Evolutionary conservation across 1,140 invertebrate genomes (phyloP).

Genomic region (Camponotus floridanus): DNA sequence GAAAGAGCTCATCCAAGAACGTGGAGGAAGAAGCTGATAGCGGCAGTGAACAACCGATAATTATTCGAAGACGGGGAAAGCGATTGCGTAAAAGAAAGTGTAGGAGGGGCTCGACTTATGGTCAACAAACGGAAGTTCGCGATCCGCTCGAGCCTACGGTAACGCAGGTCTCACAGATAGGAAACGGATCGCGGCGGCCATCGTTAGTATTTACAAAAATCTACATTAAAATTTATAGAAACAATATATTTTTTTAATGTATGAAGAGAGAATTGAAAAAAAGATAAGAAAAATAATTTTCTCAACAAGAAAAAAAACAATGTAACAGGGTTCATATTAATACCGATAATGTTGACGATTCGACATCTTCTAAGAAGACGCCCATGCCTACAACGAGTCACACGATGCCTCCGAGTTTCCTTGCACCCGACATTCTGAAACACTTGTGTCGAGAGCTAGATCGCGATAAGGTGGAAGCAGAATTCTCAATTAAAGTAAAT

Average conservation of each 20-base stretch:
- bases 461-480: conserved; percentile 89
- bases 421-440: conserved; percentile 89
- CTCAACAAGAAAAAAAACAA: neutral
- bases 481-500: conserved; percentile 89
- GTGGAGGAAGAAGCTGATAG: conserved; percentile 68
- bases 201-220: conserved; percentile 76
- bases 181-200: conserved; percentile 74
- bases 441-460: conserved; percentile 89
- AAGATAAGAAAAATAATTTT: neutral
- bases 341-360: conserved; percentile 19
- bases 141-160: conserved; percentile 82
- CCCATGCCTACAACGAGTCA: conserved; percentile 60
- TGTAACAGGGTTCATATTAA: conserved; percentile 53
- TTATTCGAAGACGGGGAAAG: conserved; percentile 80
- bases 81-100: conserved; percentile 81
- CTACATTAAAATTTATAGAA: neutral
- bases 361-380: conserved; percentile 69
- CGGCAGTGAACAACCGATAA: conserved; percentile 71
- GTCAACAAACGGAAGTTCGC: conserved; percentile 83
- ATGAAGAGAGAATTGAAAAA: neutral
- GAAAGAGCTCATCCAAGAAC: conserved; percentile 49
- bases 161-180: conserved; percentile 83
- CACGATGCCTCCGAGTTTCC: conserved; percentile 83
- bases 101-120: conserved; percentile 81
- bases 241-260: neutral